A percentile compares a stretch with the other conserved stretches of the same genome.
These are phyloP conservation scores for Lypha dubia DNA, from an alignment of 2,888 invertebrate species.

Conservation along the genomic window DNA sequence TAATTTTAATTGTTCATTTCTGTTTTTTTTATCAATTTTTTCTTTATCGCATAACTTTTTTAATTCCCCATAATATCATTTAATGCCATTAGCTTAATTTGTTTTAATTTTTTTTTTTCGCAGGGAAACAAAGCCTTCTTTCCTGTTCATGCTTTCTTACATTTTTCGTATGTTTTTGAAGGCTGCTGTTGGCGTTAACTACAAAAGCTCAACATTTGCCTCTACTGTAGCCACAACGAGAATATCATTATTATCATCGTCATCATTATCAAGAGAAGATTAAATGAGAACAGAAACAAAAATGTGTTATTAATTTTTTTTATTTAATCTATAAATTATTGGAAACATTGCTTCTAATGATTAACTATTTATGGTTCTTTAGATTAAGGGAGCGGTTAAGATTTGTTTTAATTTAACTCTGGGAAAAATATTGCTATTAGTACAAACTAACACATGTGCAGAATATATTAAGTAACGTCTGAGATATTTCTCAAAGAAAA, in stretches of 20 bases:
- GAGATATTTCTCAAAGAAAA: no score
- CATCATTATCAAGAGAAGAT: neutral
- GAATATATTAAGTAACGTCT: no score
- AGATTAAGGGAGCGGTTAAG: no score
- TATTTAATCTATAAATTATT: conserved; percentile 64
- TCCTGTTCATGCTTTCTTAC: no score
- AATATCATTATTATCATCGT: conserved; percentile 36
- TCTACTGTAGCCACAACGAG: no score
- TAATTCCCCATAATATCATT: conserved; percentile 60
- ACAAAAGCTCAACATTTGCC: neutral
- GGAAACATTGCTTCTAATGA: conserved; percentile 12
- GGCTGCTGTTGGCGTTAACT: conserved; percentile 5
- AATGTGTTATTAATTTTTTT: conserved; percentile 43
- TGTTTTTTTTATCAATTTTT: neutral
- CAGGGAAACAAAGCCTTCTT: neutral
- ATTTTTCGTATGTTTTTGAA: no score
- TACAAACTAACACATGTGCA: no score
- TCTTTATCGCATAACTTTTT: conserved; percentile 3
- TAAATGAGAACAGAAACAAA: neutral
- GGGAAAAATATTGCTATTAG: no score
- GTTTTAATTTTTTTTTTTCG: conserved; percentile 43
- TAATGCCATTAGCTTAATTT: conserved; percentile 68
- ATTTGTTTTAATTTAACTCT: no score
- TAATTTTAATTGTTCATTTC: conserved; percentile 72
- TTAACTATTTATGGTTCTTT: neutral